phyloP scores from a whole-genome alignment of 2,888 invertebrate species.

The Drosophila incognita region DNA sequence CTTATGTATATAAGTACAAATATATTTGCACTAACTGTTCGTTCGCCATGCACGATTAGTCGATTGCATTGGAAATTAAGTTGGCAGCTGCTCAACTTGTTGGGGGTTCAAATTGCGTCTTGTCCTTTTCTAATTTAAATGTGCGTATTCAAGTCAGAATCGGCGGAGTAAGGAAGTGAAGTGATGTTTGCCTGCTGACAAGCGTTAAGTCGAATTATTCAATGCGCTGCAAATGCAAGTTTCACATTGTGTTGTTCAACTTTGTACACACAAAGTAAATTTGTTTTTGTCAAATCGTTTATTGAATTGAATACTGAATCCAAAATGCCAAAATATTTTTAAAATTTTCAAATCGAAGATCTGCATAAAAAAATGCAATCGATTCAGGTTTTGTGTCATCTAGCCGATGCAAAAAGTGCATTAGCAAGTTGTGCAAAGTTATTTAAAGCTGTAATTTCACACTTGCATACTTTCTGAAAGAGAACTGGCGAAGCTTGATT shows the following conservation, averaged over 20 bases:
- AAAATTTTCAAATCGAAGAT: neutral
- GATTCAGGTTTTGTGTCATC: neutral
- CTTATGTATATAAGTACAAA: neutral
- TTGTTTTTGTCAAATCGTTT: neutral
- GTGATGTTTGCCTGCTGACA: slow-evolving; percentile 33
- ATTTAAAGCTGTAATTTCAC: slow-evolving; percentile 27
- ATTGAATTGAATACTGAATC: neutral
- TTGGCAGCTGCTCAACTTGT: slow-evolving; percentile 16
- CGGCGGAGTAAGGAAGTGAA: slow-evolving; percentile 35
- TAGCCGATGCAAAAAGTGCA: slow-evolving; percentile 2
- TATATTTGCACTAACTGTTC: slow-evolving; percentile 12
- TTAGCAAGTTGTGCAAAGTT: neutral
- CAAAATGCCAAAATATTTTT: neutral
- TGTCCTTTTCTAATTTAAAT: slow-evolving; percentile 41
- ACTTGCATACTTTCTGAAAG: slow-evolving; percentile 27
- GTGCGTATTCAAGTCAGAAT: slow-evolving; percentile 19
- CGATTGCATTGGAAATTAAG: slow-evolving; percentile 31
- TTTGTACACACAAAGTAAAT: too few relatives aligned
- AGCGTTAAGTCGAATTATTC: slow-evolving; percentile 27
- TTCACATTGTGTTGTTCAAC: neutral
- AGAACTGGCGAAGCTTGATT: slow-evolving; percentile 44
- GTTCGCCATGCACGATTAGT: slow-evolving; percentile 38
- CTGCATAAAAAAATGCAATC: neutral
- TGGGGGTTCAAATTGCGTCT: neutral
- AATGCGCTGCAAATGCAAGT: slow-evolving; percentile 1